Conservation (phyloP, 2,113 vertebrate genomes). For the Ceyx margarethae region DNA sequence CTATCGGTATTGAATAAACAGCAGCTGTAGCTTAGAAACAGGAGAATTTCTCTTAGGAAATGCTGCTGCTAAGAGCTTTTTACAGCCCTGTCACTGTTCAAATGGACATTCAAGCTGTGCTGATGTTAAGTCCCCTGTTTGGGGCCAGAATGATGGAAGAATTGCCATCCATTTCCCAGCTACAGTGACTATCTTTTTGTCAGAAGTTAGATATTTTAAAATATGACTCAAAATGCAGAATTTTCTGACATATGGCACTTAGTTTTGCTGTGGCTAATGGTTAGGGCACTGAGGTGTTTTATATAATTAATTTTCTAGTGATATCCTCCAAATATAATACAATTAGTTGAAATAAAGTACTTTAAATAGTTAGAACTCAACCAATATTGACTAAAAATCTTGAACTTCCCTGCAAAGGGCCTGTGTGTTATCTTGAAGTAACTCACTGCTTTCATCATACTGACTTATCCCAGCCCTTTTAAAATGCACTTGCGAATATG, state of each 20-base stretch:
- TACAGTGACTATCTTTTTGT: background rate
- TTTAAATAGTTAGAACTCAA: background rate
- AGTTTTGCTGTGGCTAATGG: background rate
- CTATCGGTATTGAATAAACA: background rate
- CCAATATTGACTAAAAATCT: background rate
- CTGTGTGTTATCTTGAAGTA: background rate
- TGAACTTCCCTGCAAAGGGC: background rate
- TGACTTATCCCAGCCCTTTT: background rate
- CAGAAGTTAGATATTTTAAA: background rate
- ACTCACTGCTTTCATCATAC: background rate
- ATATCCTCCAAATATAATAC: background rate
- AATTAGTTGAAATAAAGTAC: background rate
- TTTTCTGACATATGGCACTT: background rate
- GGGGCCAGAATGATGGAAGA: background rate
- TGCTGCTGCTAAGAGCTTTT: conserved; percentile 8
- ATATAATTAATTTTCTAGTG: background rate
- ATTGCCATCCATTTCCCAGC: background rate
- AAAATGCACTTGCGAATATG: background rate
- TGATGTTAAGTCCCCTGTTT: background rate
- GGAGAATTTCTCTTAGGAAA: conserved; percentile 16
- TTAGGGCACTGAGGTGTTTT: background rate
- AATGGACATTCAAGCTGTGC: conserved; percentile 47
- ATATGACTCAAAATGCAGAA: background rate
- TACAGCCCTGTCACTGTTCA: background rate
- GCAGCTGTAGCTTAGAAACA: conserved; percentile 1